phyloP scores from a whole-genome alignment of 2,797 vertebrate species.

The Epinephelus awoara region DNA sequence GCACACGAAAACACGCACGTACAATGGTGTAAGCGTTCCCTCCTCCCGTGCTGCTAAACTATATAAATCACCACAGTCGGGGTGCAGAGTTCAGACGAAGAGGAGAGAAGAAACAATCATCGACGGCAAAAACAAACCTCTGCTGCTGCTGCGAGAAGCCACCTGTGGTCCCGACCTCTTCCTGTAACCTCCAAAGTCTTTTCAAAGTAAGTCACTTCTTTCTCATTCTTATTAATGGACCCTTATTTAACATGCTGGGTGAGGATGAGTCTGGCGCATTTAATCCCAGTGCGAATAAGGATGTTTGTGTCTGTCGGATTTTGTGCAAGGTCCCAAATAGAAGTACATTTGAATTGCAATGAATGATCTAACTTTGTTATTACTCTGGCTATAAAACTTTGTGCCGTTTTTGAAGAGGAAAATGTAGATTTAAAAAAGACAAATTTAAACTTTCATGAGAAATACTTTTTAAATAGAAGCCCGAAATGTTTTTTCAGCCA shows the following conservation, averaged over 20 bases:
- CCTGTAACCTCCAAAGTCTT: conserved; percentile 43
- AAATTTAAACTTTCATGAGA: not conserved
- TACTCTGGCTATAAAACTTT: no score
- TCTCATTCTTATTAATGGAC: no score
- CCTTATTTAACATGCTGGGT: no score
- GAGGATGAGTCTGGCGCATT: not conserved
- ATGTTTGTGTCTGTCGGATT: no score
- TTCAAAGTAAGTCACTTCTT: conserved; percentile 66
- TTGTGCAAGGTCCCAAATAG: not conserved
- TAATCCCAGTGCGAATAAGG: not conserved
- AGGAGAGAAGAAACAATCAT: conserved; percentile 8
- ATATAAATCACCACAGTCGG: conserved; percentile 72
- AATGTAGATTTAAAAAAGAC: not conserved
- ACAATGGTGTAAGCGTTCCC: conserved; percentile 55
- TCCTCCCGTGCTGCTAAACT: conserved; percentile 41
- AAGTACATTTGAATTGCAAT: not conserved
- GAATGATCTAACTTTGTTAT: not conserved
- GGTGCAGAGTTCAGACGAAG: conserved; percentile 33
- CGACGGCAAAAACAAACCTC: not conserved
- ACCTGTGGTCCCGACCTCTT: conserved; percentile 43
- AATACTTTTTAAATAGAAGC: not conserved
- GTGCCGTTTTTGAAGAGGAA: not conserved
- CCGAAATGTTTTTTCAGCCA: not conserved
- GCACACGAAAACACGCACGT: not conserved
- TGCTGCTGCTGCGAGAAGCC: conserved; percentile 26